Evolutionary conservation across 2,113 vertebrate species (phyloP).

Genomic region (Gobiocypris rarus): DNA sequence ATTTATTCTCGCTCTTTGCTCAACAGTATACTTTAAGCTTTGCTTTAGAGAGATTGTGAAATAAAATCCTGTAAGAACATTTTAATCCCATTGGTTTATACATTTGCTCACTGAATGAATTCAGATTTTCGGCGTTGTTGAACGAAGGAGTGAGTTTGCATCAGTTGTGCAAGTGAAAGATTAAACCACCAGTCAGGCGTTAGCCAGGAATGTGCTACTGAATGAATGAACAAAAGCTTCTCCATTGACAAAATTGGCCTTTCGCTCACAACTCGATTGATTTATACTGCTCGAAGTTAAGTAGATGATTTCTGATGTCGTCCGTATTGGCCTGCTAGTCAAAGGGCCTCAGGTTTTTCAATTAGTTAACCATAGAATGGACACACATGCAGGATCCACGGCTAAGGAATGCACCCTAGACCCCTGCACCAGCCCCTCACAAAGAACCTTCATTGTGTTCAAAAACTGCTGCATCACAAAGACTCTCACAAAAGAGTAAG

Average conservation of each 20-base stretch:
- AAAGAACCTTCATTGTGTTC: conserved; percentile 69
- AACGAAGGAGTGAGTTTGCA: not conserved
- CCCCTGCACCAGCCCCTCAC: conserved; percentile 48
- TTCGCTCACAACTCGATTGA: not conserved
- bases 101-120: conserved; percentile 21
- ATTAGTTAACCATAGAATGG: not conserved
- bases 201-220: conserved; percentile 1
- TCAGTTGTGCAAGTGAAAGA: conserved; percentile 31
- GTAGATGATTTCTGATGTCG: conserved; percentile 15
- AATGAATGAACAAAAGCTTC: not conserved
- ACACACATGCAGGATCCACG: conserved; percentile 25
- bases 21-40: conserved; percentile 4
- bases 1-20: not conserved
- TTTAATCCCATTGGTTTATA: conserved; percentile 31
- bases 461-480: conserved; percentile 73
- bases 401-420: conserved; percentile 63
- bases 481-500: conserved; percentile 61
- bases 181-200: conserved; percentile 2
- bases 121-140: not conserved
- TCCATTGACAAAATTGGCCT: conserved; percentile 24
- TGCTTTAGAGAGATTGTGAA: conserved; percentile 6
- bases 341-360: not conserved
- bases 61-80: conserved; percentile 16
- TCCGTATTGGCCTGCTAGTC: not conserved
- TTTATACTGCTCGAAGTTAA: not conserved